Base-by-base conservation (phyloP, 2,797 vertebrate genomes). In the Ficedula albicollis region DNA sequence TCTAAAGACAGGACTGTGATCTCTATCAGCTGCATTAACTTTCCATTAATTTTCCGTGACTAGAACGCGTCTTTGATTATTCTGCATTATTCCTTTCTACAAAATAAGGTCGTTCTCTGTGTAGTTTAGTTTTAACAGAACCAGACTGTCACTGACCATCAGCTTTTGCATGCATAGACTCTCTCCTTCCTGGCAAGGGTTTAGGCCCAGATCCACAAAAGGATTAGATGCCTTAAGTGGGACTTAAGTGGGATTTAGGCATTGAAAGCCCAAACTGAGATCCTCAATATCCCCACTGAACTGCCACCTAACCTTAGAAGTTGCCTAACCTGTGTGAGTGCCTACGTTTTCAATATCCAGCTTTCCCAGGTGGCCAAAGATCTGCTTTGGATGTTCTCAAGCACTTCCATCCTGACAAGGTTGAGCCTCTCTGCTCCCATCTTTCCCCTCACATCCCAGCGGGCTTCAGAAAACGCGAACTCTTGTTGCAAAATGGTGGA, bases 231-330 rank as follows among this genome's bases (percentile, higher is more conserved):
- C 83, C 72, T 96, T 97, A 97, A 88, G 85, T 86, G 85, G 76
- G 93, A 96, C 95, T 97, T 97, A 96, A 96, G 93, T 87, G 77
- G 93, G 95, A 97, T 97, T 97, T 97, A 96, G 92, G 74, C 94
- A 94, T 90, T 89, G 93, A 96, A 97, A 97, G 88, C 70, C 93
- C 88, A 94, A 95, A 93, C 77, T 59, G 74, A 88, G 88, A 95
- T 96, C 70, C 80, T 95, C 80, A 59, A 52, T 95, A 95, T 96
- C 92, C 94, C 90, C 38, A 55, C 90, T 95, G 96, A 96, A 89
- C 94, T 95, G 84, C 93, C 93, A 95, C 86, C 90, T 95, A 94
- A 97, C 96, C 93, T 97, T 91, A 91, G 83, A 84, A 84, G 91
- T 94, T 95, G 70, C 88, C 93, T 90, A 90, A 90, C 91, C 80